Base-by-base conservation (phyloP, 2,113 vertebrate species). In the Hydrochoerus hydrochaeris region DNA sequence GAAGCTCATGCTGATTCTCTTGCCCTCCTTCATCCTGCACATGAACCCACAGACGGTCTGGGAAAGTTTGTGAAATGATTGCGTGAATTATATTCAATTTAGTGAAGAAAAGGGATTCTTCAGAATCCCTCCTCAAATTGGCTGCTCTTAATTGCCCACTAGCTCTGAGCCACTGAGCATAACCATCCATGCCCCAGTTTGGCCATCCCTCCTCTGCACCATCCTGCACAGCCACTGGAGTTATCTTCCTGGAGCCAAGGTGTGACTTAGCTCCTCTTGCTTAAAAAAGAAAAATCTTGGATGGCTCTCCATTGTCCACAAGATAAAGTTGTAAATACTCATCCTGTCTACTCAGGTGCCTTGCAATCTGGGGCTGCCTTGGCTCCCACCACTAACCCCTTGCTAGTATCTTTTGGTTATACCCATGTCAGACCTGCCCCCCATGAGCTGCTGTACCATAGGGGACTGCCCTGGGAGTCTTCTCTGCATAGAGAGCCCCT, bases 1-100 rank as follows among this genome's bases (percentile, higher is more conserved):
- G 54, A 16, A 1, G 17, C 57, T 71, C n/a, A 30, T 63, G 75
- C 62, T 49, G 63, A 65, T 49, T 80, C 91, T 54, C 46, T 57
- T 44, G 20, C 57, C 65, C 67, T 85, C 24, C 67, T 90, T 89
- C 54, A 63, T 78, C 81, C 82, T 49, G 60, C 46, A 88, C 82
- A 57, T 13, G 19, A 57, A 88, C 81, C 85, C 87, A 83, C 69
- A 38, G 82, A 83, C 30, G 49, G 67, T 67, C 69, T 71, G 94
- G 92, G 87, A 96, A 95, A 97, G 97, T 95, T 80, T 90, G 71
- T 90, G 90, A 96, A 92, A 97, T 90, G 73, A 97, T 1, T 84
- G 49, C 58, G 41, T 62, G 69, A 84, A 83, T 91, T 84, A 32
- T 35, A 54, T 60, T 85, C 41, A 78, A 32, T 90, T 85, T 49